Base-by-base conservation (phyloP, 1,140 invertebrate species). In the Rhagoletis zephyria region DNA sequence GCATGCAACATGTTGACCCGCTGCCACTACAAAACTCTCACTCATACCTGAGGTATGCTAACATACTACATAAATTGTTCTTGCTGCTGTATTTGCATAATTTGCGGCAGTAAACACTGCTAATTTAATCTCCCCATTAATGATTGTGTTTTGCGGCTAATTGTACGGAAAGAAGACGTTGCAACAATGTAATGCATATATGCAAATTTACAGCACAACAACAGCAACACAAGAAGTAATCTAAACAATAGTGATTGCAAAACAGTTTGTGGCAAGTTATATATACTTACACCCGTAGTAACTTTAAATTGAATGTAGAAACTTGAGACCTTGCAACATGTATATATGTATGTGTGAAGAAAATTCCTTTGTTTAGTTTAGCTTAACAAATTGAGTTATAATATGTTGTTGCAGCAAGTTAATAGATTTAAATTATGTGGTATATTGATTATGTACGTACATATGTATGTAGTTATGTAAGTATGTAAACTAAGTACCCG, bases 161-260 rank as follows among this genome's bases (percentile, higher is more conserved):
- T 81, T 81, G 74, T 81, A 81, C n/a, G 74, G 48, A 81, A 77
- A 81, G 45, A 81, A 81, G 74, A 81, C 48, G 42, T 56, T 81
- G 74, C 74, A 59, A 51, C 48, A 81, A 56, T 63, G 61, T n/a
- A 63, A 12, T 63, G n/a, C 61, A 16, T 63, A 63, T 42, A 81
- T 56, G 74, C 48, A 81, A 81, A 81, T 81, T 6, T 59, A 81
- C 16, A n/a, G 42, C 9, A 56, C 51, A 56, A 81, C n/a, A 81
- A 81, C 45, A 81, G 56, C 51, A 40, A 67, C 5, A n/a, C 2
- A 40, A 67, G 48, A 30, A 19, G 10, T 81, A 56, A 51, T 12
- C 74, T 48, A 56, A 81, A 81, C 74, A 81, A 81, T 81, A 81
- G 74, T 42, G 48, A 56, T 81, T 81, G 45, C 48, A 59, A 56